phyloP scores from a whole-genome alignment of 1,140 invertebrate species.

The Heliconius himera region DNA sequence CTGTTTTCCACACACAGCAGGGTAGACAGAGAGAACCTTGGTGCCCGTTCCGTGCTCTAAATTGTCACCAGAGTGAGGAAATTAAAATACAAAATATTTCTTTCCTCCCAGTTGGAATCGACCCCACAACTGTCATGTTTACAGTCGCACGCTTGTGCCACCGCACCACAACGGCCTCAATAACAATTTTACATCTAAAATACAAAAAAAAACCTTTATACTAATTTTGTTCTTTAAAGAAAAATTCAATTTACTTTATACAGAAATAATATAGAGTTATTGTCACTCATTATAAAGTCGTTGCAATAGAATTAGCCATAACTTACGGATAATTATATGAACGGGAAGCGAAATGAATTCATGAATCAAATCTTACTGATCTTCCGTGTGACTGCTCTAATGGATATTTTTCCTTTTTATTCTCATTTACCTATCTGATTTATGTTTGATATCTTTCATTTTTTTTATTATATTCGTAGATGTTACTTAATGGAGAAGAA shows the following conservation, averaged over 20 bases:
- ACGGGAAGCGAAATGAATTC: slow-evolving; percentile 51
- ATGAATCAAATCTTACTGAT: slow-evolving; percentile 45
- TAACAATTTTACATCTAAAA: too few species aligned
- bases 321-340: slow-evolving; percentile 46
- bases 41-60: too few species aligned
- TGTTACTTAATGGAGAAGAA: background rate
- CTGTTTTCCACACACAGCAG: too few species aligned
- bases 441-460: slow-evolving; percentile 52
- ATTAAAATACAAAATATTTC: background rate
- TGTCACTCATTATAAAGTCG: slow-evolving; percentile 25
- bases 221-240: background rate
- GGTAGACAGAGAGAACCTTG: too few species aligned
- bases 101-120: background rate
- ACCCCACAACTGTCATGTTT: background rate
- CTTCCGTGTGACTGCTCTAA: slow-evolving; percentile 53
- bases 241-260: background rate
- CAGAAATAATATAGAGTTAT: slow-evolving; percentile 13
- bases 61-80: background rate
- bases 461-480: slow-evolving; percentile 26
- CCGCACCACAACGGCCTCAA: too few species aligned
- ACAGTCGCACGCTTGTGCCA: too few species aligned
- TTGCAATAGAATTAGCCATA: slow-evolving; percentile 35
- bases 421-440: slow-evolving; percentile 53
- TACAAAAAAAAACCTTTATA: background rate
- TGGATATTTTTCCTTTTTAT: slow-evolving; percentile 52